Base-by-base conservation (phyloP, 1,140 invertebrate species). In the Trichogramma pretiosum region DNA sequence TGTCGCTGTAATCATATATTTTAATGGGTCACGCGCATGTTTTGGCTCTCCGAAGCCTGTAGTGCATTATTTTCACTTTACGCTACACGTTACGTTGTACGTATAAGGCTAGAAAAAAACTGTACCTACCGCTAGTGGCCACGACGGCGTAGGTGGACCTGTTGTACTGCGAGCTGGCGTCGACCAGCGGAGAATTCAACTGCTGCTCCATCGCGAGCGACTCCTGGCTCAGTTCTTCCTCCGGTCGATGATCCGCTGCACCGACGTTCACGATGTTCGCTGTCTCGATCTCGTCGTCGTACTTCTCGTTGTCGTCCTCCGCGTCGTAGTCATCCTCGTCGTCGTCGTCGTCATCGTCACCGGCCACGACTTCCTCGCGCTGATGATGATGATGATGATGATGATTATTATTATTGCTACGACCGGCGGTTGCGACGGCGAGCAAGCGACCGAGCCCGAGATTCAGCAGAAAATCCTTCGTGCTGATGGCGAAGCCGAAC, bases 381-480 rank as follows among this genome's bases (percentile, higher is more conserved):
- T 71, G 72, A 4, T n/a, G n/a, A n/a, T n/a, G n/a, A n/a, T n/a
- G n/a, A n/a, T n/a, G n/a, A n/a, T n/a, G n/a, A n/a, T n/a, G n/a
- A n/a, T n/a, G n/a, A n/a, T n/a, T n/a, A n/a, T n/a, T n/a, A n/a
- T n/a, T n/a, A 28, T 73, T 73, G n/a, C 65, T 64, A 28, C 64
- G 72, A 26, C 59, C 58, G 52, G n/a, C 65, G 70, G 54, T 68
- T 68, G 47, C 59, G n/a, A n/a, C n/a, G n/a, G n/a, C 54, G 52
- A 63, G 58, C 64, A 58, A 69, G 44, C 70, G 72, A 34, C 68
- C 67, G 14, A 76, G 76, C 22, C 77, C 74, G 48, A 80, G 67
- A 60, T 78, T 80, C 67, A 78, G 68, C 50, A 80, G 69, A 24
- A 80, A 65, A 50, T 76, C 77, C 74, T 82, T 81, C 78, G 82